phyloP scores from a whole-genome alignment of 1,140 invertebrate species.

The Sweltsa coloradensis region DNA sequence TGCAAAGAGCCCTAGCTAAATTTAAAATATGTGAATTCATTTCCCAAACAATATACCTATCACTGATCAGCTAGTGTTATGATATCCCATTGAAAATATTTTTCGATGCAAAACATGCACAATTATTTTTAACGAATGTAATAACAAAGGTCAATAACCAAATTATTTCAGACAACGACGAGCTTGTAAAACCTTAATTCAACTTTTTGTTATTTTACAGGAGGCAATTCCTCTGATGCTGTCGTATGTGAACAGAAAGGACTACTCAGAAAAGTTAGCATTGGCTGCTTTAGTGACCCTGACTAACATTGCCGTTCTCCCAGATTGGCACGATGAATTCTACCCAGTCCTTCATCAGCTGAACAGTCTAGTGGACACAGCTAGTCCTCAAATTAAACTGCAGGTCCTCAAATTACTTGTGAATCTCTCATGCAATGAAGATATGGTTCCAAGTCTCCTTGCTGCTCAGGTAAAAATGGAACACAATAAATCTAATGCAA shows the following conservation, averaged over 20 bases:
- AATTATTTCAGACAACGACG: constrained; percentile 4
- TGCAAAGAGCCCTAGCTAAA: too few species aligned
- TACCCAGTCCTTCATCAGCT: constrained; percentile 29
- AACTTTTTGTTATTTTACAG: constrained; percentile 22
- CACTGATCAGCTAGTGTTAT: too few species aligned
- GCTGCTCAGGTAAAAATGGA: constrained; percentile 48
- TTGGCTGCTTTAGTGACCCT: constrained; percentile 30
- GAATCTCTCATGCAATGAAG: constrained; percentile 48
- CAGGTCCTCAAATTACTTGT: constrained; percentile 48
- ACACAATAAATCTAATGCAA: too few species aligned
- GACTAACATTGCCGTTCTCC: constrained; percentile 35
- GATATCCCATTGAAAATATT: too few species aligned
- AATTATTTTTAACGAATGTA: too few species aligned
- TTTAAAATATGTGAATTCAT: too few species aligned
- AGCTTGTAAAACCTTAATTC: constrained; percentile 2
- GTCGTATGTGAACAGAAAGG: constrained; percentile 25
- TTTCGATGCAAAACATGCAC: too few species aligned
- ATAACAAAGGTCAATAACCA: too few species aligned
- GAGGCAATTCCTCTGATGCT: constrained; percentile 31
- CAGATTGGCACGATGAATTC: constrained; percentile 34
- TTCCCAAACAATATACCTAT: too few species aligned
- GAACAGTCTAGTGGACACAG: constrained; percentile 30
- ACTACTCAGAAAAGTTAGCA: constrained; percentile 22
- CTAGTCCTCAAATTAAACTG: constrained; percentile 30
- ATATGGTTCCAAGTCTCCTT: constrained; percentile 46